These are phyloP conservation scores for Argentina silus DNA, from an alignment of 2,797 vertebrate genomes.

Conservation along the genomic window DNA sequence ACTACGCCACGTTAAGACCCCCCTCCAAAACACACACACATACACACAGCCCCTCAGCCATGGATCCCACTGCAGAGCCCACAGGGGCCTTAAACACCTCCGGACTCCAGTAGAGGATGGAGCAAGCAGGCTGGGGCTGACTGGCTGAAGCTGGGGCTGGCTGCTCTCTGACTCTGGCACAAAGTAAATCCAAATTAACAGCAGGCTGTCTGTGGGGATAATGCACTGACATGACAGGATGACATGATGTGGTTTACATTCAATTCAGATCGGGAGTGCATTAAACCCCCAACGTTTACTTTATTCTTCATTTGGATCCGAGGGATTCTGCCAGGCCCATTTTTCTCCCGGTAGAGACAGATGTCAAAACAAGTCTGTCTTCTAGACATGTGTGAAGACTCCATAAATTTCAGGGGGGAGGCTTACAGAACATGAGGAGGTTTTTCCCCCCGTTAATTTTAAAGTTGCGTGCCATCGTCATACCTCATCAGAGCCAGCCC, in stretches of 20 bases:
- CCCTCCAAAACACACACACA: background rate
- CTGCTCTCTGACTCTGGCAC: constrained; percentile 30
- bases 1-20: background rate
- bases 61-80: background rate
- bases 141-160: constrained; percentile 27
- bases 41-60: background rate
- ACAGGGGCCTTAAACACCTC: background rate
- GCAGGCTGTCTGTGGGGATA: constrained; percentile 12
- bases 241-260: constrained; percentile 26
- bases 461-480: constrained; percentile 22
- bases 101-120: constrained; percentile 23
- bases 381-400: constrained; percentile 25
- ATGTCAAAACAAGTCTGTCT: constrained; percentile 43
- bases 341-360: constrained; percentile 40
- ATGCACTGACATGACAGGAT: constrained; percentile 26
- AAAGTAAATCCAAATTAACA: constrained; percentile 47
- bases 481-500: constrained; percentile 33
- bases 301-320: constrained; percentile 32
- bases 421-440: background rate
- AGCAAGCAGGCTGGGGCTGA: constrained; percentile 37
- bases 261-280: constrained; percentile 15
- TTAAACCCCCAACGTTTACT: constrained; percentile 28
- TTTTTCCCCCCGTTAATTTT: constrained; percentile 27
- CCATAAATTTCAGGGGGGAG: constrained; percentile 8
- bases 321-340: constrained; percentile 18